Conservation (phyloP, 2,797 vertebrate species). For the Lagorchestes hirsutus region DNA sequence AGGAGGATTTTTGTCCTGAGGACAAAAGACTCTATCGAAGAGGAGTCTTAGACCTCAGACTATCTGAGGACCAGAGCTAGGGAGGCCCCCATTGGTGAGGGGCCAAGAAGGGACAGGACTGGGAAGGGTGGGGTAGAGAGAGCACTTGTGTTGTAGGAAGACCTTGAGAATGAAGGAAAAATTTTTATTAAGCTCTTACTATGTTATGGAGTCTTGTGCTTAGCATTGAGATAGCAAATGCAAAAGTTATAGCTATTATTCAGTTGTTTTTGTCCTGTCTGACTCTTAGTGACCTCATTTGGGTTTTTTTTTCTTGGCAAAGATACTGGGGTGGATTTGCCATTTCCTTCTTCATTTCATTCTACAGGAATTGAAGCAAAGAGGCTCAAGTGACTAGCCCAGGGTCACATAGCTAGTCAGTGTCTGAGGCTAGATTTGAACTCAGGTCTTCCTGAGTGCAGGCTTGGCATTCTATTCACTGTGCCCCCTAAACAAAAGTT, state of each 20-base stretch:
- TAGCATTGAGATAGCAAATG: neutral
- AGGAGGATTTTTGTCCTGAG: neutral
- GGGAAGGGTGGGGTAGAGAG: neutral
- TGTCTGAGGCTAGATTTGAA: conserved; percentile 25
- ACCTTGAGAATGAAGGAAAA: neutral
- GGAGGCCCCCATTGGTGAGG: neutral
- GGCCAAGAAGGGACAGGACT: neutral
- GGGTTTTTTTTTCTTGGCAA: neutral
- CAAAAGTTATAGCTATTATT: neutral
- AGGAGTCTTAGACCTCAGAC: neutral
- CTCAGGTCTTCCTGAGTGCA: conserved; percentile 25
- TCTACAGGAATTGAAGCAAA: conserved; percentile 46
- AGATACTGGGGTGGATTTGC: too few species aligned
- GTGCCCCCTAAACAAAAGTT: neutral
- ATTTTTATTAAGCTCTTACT: neutral
- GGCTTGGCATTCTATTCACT: neutral
- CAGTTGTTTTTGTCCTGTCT: neutral
- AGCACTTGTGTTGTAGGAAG: neutral
- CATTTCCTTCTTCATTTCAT: conserved; percentile 41
- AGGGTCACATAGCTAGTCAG: conserved; percentile 8
- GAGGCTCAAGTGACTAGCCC: conserved; percentile 37
- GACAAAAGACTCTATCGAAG: neutral
- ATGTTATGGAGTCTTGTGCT: neutral
- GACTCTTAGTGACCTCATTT: neutral
- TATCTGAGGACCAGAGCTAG: neutral